Percentiles rank a stretch among this genome's conserved stretches.
phyloP scores from a whole-genome alignment of 2,113 vertebrate genomes.

The Pseudorectes ferrugineus region DNA sequence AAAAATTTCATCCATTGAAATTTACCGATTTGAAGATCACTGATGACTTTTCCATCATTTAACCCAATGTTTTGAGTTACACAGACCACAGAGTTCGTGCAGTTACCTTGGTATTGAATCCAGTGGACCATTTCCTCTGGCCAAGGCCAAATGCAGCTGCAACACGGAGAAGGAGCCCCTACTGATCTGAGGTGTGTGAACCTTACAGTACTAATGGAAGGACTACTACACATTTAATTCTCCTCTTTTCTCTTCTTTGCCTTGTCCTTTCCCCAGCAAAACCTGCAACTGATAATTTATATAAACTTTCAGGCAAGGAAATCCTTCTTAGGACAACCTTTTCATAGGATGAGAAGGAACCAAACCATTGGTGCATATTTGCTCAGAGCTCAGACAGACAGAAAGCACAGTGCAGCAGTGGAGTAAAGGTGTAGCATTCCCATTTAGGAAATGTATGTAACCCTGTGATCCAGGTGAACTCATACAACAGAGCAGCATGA shows the following conservation, averaged over 20 bases:
- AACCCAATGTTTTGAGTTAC: not conserved
- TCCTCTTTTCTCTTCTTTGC: not conserved
- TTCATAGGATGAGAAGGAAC: not conserved
- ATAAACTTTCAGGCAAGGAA: not conserved
- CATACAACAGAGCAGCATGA: not conserved
- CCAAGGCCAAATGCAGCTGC: not conserved
- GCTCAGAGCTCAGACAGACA: not conserved
- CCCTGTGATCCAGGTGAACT: not conserved
- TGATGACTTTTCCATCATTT: not conserved
- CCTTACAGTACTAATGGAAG: not conserved
- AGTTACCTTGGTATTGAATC: not conserved
- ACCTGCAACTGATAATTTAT: not conserved
- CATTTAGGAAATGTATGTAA: not conserved
- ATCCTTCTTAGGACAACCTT: not conserved
- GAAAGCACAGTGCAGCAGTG: not conserved
- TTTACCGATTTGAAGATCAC: not conserved
- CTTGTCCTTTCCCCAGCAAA: not conserved
- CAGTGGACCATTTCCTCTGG: not conserved
- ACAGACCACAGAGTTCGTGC: not conserved
- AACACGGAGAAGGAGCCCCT: rapidly evolving
- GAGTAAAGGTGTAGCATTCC: not conserved
- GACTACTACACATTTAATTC: not conserved
- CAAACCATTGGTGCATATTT: not conserved
- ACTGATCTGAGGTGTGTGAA: rapidly evolving
- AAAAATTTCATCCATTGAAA: not conserved